A percentile compares a stretch with the other conserved stretches of the same genome.
Evolutionary conservation across 2,797 vertebrate species (phyloP).

Genomic region (Urocyon cinereoargenteus): DNA sequence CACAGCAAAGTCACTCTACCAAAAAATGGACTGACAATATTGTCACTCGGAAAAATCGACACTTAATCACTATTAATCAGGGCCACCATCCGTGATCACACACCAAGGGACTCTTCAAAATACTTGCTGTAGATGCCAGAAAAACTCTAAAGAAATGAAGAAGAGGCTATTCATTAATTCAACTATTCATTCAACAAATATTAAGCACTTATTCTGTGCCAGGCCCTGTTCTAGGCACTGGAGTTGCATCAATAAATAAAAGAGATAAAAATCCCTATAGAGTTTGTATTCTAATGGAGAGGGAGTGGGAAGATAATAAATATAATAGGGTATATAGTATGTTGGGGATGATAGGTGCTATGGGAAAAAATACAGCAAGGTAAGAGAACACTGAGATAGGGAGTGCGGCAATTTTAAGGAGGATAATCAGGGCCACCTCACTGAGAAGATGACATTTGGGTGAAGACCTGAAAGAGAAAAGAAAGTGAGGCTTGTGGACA

Average conservation of each 20-base stretch:
- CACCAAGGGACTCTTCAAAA: neutral
- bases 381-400: neutral
- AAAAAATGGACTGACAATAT: slow-evolving; percentile 8
- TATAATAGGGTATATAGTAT: neutral
- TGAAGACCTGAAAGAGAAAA: neutral
- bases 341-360: neutral
- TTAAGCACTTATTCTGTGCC: neutral
- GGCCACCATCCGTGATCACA: neutral
- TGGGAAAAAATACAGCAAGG: neutral
- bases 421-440: neutral
- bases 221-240: neutral
- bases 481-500: neutral
- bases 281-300: slow-evolving; percentile 16
- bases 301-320: neutral
- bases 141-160: neutral
- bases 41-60: neutral
- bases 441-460: neutral
- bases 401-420: neutral
- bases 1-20: neutral
- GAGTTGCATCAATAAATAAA: slow-evolving; percentile 31
- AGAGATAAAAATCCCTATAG: neutral
- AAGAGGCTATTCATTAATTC: neutral
- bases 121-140: slow-evolving; percentile 1
- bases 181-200: neutral
- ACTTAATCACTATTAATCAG: neutral